Evolutionary conservation across 2,888 invertebrate genomes (phyloP), one percentile per base, ranked within the genome.

Genomic region (Apotomis betuletana): DNA sequence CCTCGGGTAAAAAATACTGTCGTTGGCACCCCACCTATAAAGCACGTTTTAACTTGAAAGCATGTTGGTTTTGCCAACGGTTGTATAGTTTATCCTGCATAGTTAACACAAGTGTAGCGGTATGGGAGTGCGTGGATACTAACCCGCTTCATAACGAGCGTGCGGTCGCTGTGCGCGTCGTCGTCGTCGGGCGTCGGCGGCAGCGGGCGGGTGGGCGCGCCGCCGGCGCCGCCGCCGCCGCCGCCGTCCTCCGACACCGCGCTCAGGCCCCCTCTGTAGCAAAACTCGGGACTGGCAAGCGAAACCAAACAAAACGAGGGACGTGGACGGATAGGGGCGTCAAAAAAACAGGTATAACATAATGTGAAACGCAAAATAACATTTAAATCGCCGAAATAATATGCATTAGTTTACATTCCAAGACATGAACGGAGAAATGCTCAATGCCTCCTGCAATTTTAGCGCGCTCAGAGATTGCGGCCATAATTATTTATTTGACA

Each of bases 181-280:
- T 97, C 97, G 85, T 98, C 98, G 87, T 98, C 98, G 55, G 98
- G 98, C 67, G 98, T 98, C 65, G 98, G 98, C 70, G 98, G 98
- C 83, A 98, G 94, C 67, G 98, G 98, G 79, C 98, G 95, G 87
- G 98, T 98, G 74, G 98, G 98, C 79, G 98, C 97, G 69, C 96
- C 96, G 73, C 96, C 96, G 78, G 92, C 73, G 49, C 73, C 46
- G 74, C 78, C 81, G 49, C 73, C 46, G 74, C 78, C 81, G 75
- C 83, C 83, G 41, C 41, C 41, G 77, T 83, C 81, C 92, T 93
- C 81, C 86, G 95, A 93, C 79, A 95, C 94, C 74, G 94, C 94
- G 84, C 95, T 94, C 90, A 96, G 90, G 58, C 96, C 96, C 81
- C 95, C 95, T 93, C 96, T 96, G 94, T 96, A 96, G 95, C 96